Evolutionary conservation across 2,113 vertebrate species (phyloP).

Genomic region (Amblyornis subalaris): DNA sequence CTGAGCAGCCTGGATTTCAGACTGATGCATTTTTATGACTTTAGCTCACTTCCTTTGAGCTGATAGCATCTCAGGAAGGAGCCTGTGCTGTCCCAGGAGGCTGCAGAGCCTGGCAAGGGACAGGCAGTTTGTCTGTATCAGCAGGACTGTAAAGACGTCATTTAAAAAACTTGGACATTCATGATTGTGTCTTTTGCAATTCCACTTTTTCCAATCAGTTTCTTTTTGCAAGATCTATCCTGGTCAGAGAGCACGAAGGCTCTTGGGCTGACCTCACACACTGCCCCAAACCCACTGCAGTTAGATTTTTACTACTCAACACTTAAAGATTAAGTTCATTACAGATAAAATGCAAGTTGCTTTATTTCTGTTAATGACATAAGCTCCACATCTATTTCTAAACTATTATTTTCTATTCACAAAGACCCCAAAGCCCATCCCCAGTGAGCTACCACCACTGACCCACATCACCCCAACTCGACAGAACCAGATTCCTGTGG

Average conservation of each 20-base stretch:
- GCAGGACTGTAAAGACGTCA: neutral
- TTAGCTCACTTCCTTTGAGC: slow-evolving; percentile 47
- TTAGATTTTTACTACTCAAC: neutral
- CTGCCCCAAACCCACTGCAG: neutral
- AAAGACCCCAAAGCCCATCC: neutral
- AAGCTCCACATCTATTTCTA: neutral
- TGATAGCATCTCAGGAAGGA: neutral
- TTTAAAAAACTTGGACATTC: neutral
- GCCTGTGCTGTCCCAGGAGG: neutral
- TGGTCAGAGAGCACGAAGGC: neutral
- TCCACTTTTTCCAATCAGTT: neutral
- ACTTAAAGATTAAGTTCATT: too few species aligned
- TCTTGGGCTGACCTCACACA: neutral
- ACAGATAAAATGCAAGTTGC: neutral
- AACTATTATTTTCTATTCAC: neutral
- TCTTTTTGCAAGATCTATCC: neutral
- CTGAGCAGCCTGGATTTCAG: neutral
- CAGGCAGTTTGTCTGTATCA: neutral
- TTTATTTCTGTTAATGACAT: neutral
- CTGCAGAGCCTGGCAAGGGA: neutral
- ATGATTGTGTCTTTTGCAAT: neutral
- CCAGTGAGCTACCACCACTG: neutral
- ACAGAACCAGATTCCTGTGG: neutral
- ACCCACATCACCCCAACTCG: neutral
- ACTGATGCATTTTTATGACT: slow-evolving; percentile 15